These are phyloP conservation scores for Actenoides hombroni DNA, from an alignment of 2,113 vertebrate genomes.

Conservation along the genomic window DNA sequence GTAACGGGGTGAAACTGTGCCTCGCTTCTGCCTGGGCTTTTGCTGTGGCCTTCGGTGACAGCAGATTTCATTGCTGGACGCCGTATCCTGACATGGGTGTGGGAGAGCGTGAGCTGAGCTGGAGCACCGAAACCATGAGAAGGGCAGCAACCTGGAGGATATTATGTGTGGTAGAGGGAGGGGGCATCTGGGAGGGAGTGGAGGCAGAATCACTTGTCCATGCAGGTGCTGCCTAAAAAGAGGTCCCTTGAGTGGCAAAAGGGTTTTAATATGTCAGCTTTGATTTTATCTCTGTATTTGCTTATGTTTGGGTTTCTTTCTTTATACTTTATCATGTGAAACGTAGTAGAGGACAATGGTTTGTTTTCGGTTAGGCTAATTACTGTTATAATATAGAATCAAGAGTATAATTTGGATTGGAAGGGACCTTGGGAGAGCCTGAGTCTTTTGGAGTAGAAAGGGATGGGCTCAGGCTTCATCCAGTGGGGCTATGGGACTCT, in stretches of 20 bases:
- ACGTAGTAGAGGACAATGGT: rapidly evolving
- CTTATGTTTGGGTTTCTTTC: neutral
- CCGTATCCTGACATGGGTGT: neutral
- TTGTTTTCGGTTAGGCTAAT: neutral
- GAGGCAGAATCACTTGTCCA: neutral
- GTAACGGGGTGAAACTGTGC: neutral
- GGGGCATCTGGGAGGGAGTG: neutral
- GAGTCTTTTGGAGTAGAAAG: neutral
- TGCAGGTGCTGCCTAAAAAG: neutral
- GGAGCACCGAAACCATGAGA: neutral
- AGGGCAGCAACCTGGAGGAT: neutral
- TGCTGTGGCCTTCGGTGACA: rapidly evolving
- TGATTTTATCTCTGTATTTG: neutral
- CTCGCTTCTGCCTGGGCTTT: neutral
- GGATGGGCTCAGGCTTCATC: neutral
- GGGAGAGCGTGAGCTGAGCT: neutral
- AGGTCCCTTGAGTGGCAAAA: neutral
- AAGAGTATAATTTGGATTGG: neutral
- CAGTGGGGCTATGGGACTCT: neutral
- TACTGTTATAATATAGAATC: neutral
- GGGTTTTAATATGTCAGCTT: neutral
- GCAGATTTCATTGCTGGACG: neutral
- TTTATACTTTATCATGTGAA: neutral
- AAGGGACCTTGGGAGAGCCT: neutral
- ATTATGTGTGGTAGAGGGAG: neutral